phyloP scores from a whole-genome alignment of 2,113 vertebrate genomes.

The Tachysurus vachellii region DNA sequence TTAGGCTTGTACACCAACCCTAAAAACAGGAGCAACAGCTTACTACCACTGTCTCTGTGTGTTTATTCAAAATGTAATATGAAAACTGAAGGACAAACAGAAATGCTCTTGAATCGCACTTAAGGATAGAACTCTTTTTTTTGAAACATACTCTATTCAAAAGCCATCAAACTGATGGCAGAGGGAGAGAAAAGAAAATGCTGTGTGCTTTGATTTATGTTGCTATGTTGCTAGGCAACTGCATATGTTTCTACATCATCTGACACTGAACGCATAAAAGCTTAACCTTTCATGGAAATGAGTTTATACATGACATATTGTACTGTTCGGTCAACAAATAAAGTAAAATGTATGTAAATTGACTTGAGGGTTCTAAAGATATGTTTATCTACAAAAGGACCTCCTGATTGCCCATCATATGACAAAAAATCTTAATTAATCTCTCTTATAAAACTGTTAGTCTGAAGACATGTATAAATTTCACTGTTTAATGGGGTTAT shows the following conservation, averaged over 20 bases:
- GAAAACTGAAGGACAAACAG: constrained; percentile 13
- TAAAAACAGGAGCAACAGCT: neutral
- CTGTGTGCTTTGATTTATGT: constrained; percentile 6
- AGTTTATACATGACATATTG: neutral
- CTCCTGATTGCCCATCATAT: neutral
- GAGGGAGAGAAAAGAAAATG: constrained; percentile 12
- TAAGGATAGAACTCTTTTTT: constrained; percentile 24
- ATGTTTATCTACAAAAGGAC: neutral
- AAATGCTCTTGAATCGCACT: constrained; percentile 17
- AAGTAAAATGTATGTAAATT: neutral
- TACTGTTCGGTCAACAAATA: neutral
- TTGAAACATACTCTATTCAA: constrained; percentile 6
- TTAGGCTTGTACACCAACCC: neutral
- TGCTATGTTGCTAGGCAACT: constrained; percentile 14
- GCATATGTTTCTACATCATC: constrained; percentile 8
- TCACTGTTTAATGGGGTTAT: neutral
- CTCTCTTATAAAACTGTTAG: neutral
- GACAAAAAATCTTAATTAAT: neutral
- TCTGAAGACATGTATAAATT: neutral
- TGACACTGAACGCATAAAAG: neutral
- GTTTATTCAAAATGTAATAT: constrained; percentile 6
- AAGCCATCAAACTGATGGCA: constrained; percentile 21
- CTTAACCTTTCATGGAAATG: neutral
- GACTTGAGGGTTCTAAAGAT: neutral
- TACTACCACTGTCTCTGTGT: neutral